A percentile compares a stretch with the other conserved stretches of the same genome.
Conservation (phyloP, 2,797 vertebrate genomes). For the Hipposideros larvatus region DNA sequence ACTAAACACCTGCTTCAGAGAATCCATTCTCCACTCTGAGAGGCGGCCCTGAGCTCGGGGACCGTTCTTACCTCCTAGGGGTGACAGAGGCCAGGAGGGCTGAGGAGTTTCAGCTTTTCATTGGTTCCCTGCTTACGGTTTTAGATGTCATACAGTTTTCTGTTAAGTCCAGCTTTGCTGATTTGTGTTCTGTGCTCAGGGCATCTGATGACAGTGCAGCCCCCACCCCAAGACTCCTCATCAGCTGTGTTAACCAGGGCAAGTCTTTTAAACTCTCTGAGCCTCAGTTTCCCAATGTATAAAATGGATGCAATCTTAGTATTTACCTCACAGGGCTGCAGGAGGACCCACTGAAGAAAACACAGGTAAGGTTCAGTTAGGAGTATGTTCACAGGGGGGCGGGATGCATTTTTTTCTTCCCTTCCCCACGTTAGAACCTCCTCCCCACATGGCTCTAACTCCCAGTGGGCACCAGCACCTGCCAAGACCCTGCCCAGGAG, state of each 20-base stretch:
- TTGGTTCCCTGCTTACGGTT: fast-evolving
- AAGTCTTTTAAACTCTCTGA: neutral
- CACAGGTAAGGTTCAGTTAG: neutral
- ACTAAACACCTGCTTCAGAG: neutral
- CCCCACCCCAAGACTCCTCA: neutral
- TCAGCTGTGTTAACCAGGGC: neutral
- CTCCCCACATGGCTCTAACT: neutral
- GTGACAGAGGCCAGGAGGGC: neutral
- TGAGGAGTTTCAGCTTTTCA: neutral
- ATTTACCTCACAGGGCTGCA: neutral
- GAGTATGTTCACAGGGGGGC: neutral
- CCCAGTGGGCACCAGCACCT: neutral
- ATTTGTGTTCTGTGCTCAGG: neutral
- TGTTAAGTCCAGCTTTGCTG: neutral
- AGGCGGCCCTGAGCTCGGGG: neutral
- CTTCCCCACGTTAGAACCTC: too few species aligned
- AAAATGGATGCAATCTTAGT: neutral
- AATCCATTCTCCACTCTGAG: neutral
- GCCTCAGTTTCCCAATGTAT: neutral
- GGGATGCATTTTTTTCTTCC: neutral
- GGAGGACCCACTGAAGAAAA: neutral
- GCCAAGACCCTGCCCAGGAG: neutral
- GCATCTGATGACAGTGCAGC: fast-evolving
- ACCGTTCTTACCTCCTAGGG: neutral
- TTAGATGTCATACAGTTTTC: neutral